Evolutionary conservation across 2,113 vertebrate species (phyloP), one percentile per base, ranked within the genome.

Genomic region (Paradisaea rubra): DNA sequence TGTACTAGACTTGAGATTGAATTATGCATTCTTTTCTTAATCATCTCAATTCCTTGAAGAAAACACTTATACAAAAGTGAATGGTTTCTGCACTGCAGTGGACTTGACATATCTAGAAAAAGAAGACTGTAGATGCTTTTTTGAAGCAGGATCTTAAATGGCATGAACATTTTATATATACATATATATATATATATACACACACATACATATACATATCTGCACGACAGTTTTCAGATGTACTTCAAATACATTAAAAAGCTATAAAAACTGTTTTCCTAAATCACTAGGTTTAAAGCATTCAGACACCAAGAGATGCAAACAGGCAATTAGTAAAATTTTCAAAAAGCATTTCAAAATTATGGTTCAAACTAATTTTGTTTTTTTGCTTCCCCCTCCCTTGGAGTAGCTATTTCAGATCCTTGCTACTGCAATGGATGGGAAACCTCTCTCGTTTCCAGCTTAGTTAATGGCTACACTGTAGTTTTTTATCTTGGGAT

Each of bases 11-110:
- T 79, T 44, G 54, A 88, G 82, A 95, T 64, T 83, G 49, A 81
- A 96, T 92, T 94, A 94, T 15, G 22, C 25, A 70, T 80, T 74
- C 68, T 93, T 92, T 85, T 65, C 87, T 82, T 95, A 80, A 92
- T 94, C 59, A 88, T 70, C 77, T 85, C 84, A 82, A 54, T 86
- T 89, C 81, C 90, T 86, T 83, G 53, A 95, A 93, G 91, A 89
- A 94, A 84, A 81, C 50, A 82, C 44, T 88, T 60, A 31, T 3
- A 65, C 7, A 87, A 39, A 91, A 95, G 50, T 54, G 74, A 95
- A 47, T 13, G 7, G 52, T 88, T 95, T 92, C 78, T 77, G 23
- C n/a, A 59, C 57, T 37, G 49, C 39, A 95, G 71, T 44, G 39
- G 78, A 73, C 60, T 76, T 93, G 83, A 76, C 78, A 59, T 79